Evolutionary conservation across 2,888 invertebrate species (phyloP).

Genomic region (Scaptomyza polygonia): DNA sequence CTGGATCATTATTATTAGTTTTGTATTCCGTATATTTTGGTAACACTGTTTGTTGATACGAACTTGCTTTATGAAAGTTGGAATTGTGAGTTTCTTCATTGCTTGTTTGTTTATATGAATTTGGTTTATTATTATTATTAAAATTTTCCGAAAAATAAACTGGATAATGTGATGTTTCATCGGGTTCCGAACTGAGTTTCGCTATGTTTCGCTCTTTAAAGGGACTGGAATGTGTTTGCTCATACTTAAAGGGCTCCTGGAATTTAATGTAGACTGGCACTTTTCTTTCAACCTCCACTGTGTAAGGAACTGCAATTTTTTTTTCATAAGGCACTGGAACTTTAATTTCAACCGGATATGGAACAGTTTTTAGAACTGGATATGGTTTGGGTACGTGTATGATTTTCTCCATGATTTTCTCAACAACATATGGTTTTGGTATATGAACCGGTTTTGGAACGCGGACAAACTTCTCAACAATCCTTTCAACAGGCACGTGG

Average conservation of each 20-base stretch:
- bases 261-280: slow-evolving; percentile 83
- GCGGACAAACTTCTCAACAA: slow-evolving; percentile 85
- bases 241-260: slow-evolving; percentile 83
- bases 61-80: slow-evolving; percentile 25
- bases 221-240: slow-evolving; percentile 47
- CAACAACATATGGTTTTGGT: slow-evolving; percentile 85
- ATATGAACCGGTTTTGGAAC: slow-evolving; percentile 85
- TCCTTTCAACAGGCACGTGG: slow-evolving; percentile 82
- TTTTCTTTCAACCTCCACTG: slow-evolving; percentile 84
- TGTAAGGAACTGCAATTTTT: slow-evolving; percentile 65
- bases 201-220: slow-evolving; percentile 46
- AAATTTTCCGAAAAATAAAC: slow-evolving; percentile 30
- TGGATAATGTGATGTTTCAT: slow-evolving; percentile 49
- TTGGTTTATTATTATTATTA: slow-evolving; percentile 23
- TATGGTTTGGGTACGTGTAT: slow-evolving; percentile 85
- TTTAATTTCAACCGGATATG: slow-evolving; percentile 68
- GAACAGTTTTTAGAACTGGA: slow-evolving; percentile 67
- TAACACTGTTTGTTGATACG: slow-evolving; percentile 1
- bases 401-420: slow-evolving; percentile 85
- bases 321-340: slow-evolving; percentile 83
- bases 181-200: slow-evolving; percentile 33
- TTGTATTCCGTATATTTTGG: slow-evolving; percentile 2
- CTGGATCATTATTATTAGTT: neutral
- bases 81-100: slow-evolving; percentile 18
- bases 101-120: neutral